Evolutionary conservation across 2,113 vertebrate species (phyloP).

Genomic region (Myotis brandtii): DNA sequence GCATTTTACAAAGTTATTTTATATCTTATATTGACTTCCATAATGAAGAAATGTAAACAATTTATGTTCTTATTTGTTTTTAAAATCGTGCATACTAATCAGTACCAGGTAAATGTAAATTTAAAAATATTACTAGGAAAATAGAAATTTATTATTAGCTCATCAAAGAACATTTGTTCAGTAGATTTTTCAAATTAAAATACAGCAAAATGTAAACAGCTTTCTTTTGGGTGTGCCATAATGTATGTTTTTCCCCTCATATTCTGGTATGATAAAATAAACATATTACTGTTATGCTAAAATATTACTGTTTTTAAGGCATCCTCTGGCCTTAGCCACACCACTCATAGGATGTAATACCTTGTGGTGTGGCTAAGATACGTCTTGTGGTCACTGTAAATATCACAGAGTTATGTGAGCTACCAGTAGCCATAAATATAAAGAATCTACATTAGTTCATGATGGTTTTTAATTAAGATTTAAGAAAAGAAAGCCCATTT

Average conservation of each 20-base stretch:
- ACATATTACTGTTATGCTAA: not conserved
- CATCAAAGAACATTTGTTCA: not conserved
- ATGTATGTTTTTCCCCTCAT: not conserved
- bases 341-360: not conserved
- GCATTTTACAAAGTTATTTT: not conserved
- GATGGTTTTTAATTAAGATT: not conserved
- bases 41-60: not conserved
- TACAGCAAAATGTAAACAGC: not conserved
- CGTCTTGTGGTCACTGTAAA: not conserved
- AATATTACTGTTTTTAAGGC: not conserved
- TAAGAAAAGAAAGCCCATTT: not conserved
- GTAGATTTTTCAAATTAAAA: not conserved
- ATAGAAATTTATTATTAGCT: not conserved
- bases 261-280: not conserved
- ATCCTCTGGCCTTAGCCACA: not conserved
- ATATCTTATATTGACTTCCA: not conserved
- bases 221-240: not conserved
- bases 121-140: not conserved
- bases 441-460: not conserved
- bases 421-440: not conserved
- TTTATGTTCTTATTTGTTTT: not conserved
- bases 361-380: rapidly evolving
- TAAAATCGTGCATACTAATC: not conserved
- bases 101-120: not conserved
- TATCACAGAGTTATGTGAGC: not conserved